Evolutionary conservation across 2,797 vertebrate genomes (phyloP).

Genomic region (Urocyon cinereoargenteus): DNA sequence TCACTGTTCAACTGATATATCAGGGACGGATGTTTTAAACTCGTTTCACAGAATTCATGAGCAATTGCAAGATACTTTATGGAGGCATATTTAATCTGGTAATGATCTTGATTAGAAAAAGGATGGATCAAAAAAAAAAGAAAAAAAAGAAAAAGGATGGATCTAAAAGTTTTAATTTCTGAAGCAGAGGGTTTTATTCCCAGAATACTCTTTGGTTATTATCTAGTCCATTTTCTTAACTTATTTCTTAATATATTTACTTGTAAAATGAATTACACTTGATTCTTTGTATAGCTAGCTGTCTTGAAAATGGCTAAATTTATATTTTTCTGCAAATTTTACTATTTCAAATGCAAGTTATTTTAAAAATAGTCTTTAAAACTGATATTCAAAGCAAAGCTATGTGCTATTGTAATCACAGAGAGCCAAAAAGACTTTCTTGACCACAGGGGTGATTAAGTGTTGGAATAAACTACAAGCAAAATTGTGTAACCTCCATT

Average conservation of each 20-base stretch:
- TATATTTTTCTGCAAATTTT: neutral
- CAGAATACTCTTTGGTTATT: neutral
- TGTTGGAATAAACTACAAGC: slow-evolving; percentile 68
- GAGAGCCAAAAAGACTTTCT: slow-evolving; percentile 57
- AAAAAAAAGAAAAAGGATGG: neutral
- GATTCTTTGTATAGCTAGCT: slow-evolving; percentile 29
- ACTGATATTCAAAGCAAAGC: neutral
- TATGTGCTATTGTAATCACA: slow-evolving; percentile 65
- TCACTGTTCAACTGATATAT: slow-evolving; percentile 59
- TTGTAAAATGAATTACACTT: slow-evolving; percentile 50
- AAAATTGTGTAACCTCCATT: slow-evolving; percentile 73
- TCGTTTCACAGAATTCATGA: slow-evolving; percentile 9
- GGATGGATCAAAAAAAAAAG: neutral
- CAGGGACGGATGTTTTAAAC: slow-evolving; percentile 5
- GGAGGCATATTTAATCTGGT: slow-evolving; percentile 45
- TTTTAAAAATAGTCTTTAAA: slow-evolving; percentile 56
- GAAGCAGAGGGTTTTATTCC: neutral
- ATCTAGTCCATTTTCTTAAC: slow-evolving; percentile 13
- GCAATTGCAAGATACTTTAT: slow-evolving; percentile 1
- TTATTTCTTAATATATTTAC: slow-evolving; percentile 46
- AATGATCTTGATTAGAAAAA: slow-evolving; percentile 41
- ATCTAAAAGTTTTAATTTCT: slow-evolving; percentile 41
- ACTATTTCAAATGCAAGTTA: slow-evolving; percentile 22
- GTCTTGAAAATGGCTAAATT: slow-evolving; percentile 42
- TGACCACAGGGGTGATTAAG: slow-evolving; percentile 58